Evolutionary conservation across 2,797 vertebrate species (phyloP).

Genomic region (Anolis apletophallus): DNA sequence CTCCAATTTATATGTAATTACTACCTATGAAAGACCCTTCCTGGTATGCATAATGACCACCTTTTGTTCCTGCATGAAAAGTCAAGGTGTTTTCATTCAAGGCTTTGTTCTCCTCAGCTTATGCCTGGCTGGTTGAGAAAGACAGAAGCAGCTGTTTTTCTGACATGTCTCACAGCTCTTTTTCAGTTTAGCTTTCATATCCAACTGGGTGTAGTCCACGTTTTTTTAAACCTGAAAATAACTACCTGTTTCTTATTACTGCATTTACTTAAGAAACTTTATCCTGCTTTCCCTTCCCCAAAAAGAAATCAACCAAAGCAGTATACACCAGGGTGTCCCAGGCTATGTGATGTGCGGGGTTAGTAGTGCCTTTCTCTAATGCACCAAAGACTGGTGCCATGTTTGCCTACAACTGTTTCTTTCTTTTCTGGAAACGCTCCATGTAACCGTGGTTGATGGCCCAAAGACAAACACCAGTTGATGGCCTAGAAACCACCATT

Average conservation of each 20-base stretch:
- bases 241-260: constrained; percentile 69
- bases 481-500: no score
- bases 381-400: no score
- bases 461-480: no score
- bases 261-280: neutral
- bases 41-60: constrained; percentile 85
- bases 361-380: no score
- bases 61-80: constrained; percentile 85
- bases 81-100: constrained; percentile 82
- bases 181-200: constrained; percentile 71
- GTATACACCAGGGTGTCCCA: neutral
- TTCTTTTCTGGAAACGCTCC: no score
- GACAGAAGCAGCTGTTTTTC: constrained; percentile 81
- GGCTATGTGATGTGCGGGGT: no score
- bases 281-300: neutral
- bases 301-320: neutral
- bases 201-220: constrained; percentile 78
- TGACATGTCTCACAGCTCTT: constrained; percentile 74
- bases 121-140: constrained; percentile 81
- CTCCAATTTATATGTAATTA: constrained; percentile 86
- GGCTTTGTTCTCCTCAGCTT: constrained; percentile 83
- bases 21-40: constrained; percentile 82
- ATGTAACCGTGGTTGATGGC: no score
- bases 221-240: constrained; percentile 72
- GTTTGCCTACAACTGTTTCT: no score